Base-by-base conservation (phyloP, 2,888 invertebrate species). In the Cataglyphis rosenhaueri region DNA sequence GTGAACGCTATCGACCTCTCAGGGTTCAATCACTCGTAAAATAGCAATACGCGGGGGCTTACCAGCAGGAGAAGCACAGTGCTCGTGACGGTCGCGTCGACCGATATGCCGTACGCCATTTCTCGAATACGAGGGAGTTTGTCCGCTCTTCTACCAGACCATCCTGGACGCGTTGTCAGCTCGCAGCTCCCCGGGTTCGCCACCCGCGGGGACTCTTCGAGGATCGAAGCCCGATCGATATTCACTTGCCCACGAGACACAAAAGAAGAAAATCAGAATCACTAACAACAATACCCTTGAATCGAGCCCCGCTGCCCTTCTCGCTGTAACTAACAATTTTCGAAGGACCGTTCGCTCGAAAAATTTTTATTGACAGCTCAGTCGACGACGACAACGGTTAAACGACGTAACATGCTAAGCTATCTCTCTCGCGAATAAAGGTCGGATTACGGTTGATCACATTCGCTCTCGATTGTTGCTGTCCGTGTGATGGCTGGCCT, bases 1-100 rank as follows among this genome's bases (percentile, higher is more conserved):
- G 12, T 12, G 65, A 25, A 52, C 38, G 38, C 25, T 76, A 65
- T 76, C 52, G 65, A 52, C 25, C 65, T 35, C 65, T 76, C 75
- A 48, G 52, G 57, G 32, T 10, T 18, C 71, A 44, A 70, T 71
- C 44, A 55, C 68, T 76, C 55, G 59, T 62, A 66, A 52, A 70
- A 61, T n/a, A 55, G 32, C 55, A 79, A 52, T 38, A 62, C 29
- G 35, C n/a, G 44, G 44, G 4, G 70, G 84, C 89, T 93, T 90
- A 94, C 94, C 94, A 94, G 89, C 85, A 94, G 91, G 90, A 94
- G 90, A 89, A 94, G 92, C 87, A 91, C 92, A 87, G 93, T 92
- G 91, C 94, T 92, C 89, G 92, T 93, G 90, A 92, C 91, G 86
- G 92, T 92, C 84, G 88, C 91, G 91, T 91, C 91, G 89, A 92